Evolutionary conservation across 2,797 vertebrate species (phyloP).

Genomic region (Phoeniculus purpureus): DNA sequence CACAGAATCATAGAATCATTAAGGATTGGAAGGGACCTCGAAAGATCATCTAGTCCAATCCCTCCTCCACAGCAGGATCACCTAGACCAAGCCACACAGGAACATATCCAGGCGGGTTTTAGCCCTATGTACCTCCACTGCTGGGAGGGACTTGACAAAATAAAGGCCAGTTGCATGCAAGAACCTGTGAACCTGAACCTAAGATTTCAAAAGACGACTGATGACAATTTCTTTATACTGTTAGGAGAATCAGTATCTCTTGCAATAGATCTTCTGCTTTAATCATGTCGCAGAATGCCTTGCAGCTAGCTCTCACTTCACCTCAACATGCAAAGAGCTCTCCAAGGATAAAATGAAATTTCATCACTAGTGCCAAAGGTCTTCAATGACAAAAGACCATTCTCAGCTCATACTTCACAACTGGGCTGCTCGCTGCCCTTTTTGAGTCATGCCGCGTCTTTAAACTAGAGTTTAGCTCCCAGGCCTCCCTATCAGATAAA

Average conservation of each 20-base stretch:
- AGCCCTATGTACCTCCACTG: background rate
- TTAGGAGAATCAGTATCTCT: background rate
- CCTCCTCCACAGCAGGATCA: no score
- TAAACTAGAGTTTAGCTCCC: background rate
- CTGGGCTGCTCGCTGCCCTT: background rate
- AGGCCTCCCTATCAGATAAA: background rate
- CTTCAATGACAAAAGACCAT: background rate
- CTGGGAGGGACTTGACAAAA: background rate
- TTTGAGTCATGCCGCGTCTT: background rate
- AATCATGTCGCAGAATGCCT: background rate
- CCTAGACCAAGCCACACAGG: no score
- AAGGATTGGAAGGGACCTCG: no score
- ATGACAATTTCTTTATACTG: background rate
- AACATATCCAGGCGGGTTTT: no score
- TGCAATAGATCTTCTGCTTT: background rate
- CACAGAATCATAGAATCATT: background rate
- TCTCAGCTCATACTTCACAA: background rate
- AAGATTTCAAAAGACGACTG: background rate
- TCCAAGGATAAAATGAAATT: background rate
- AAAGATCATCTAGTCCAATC: no score
- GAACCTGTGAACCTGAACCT: background rate
- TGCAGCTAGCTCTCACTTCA: background rate
- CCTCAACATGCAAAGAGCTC: background rate
- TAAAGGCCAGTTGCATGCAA: background rate
- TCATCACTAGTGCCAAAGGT: background rate